Conservation (phyloP, 2,113 vertebrate species). For the Pedionomus torquatus region DNA sequence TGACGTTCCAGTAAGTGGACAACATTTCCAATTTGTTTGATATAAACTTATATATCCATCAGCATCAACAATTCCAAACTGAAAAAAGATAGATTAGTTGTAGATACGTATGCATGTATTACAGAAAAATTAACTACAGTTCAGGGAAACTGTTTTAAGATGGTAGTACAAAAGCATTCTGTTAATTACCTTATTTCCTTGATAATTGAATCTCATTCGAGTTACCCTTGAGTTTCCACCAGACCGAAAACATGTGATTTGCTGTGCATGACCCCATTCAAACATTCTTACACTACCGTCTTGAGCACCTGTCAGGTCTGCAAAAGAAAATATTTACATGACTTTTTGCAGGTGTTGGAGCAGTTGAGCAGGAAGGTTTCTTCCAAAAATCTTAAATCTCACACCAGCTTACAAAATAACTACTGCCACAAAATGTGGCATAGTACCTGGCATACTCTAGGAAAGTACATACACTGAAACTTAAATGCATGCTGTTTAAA, state of each 20-base stretch:
- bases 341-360: not conserved
- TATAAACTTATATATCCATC: slow-evolving; percentile 96
- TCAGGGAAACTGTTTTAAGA: not conserved
- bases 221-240: slow-evolving; percentile 94
- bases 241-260: slow-evolving; percentile 95
- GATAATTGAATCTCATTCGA: slow-evolving; percentile 94
- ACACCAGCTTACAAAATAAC: not conserved
- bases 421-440: not conserved
- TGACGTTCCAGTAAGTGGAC: slow-evolving; percentile 83
- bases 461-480: not conserved
- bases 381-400: not conserved
- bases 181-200: slow-evolving; percentile 92
- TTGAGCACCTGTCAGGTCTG: slow-evolving; percentile 96
- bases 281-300: slow-evolving; percentile 98
- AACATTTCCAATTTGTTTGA: slow-evolving; percentile 91
- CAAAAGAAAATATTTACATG: slow-evolving; percentile 6
- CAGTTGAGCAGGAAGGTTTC: not conserved
- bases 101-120: not conserved
- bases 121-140: not conserved
- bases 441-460: not conserved
- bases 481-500: fast-evolving
- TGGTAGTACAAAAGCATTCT: not conserved
- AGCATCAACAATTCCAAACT: slow-evolving; percentile 97
- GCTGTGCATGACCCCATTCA: slow-evolving; percentile 98
- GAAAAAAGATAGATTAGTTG: not conserved